A percentile compares a stretch with the other conserved stretches of the same genome.
Conservation (phyloP, 64 coral and sea anemone species). For the Montipora sp. region DNA sequence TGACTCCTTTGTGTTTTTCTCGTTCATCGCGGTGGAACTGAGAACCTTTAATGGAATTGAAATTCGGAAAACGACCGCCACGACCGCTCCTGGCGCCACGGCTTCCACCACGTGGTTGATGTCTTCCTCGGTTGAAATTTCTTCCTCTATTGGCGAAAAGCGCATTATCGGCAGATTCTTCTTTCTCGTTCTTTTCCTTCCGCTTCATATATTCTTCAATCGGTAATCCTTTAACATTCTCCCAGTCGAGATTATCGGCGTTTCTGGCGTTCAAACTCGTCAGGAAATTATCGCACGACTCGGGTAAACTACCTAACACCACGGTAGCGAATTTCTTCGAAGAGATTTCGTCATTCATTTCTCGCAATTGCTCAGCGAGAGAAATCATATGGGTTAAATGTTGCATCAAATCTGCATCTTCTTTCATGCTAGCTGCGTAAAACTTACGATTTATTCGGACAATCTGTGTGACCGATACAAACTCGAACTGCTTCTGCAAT, state of each 20-base stretch:
- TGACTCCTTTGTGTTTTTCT: conserved; percentile 58
- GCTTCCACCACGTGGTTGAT: conserved; percentile 38
- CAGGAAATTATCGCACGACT: conserved; percentile 63
- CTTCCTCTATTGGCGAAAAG: conserved; percentile 42
- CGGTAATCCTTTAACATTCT: conserved; percentile 55
- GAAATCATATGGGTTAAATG: conserved; percentile 66
- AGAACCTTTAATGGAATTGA: not conserved
- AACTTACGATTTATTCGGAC: conserved; percentile 45
- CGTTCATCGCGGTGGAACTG: not conserved
- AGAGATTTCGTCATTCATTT: conserved; percentile 64
- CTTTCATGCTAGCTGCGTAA: conserved; percentile 52
- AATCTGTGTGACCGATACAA: conserved; percentile 63
- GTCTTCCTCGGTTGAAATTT: conserved; percentile 14
- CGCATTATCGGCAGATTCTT: conserved; percentile 19
- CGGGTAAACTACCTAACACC: conserved; percentile 57
- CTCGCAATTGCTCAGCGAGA: conserved; percentile 52
- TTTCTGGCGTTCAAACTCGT: conserved; percentile 65
- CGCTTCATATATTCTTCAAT: conserved; percentile 64
- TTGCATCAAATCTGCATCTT: conserved; percentile 42
- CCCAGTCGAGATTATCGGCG: conserved; percentile 57
- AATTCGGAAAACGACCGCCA: not conserved
- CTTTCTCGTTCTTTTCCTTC: conserved; percentile 53
- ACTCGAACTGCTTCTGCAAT: conserved; percentile 57
- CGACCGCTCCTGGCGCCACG: not conserved
- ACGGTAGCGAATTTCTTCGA: conserved; percentile 45